A percentile compares a stretch with the other conserved stretches of the same genome.
These are phyloP conservation scores for Hirundo rustica DNA, from an alignment of 2,797 vertebrate species.

Conservation along the genomic window DNA sequence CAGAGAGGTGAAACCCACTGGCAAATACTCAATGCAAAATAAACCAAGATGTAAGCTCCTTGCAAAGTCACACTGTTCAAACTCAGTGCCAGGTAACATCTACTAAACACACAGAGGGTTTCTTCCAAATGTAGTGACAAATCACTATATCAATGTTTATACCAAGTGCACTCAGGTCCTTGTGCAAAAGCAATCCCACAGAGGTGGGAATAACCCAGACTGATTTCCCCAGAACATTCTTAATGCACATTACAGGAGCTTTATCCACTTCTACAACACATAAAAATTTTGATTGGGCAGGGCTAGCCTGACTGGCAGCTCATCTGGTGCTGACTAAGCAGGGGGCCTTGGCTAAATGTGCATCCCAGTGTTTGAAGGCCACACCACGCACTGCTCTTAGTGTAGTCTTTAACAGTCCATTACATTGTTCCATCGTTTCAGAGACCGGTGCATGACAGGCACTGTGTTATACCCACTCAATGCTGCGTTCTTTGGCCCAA, in stretches of 20 bases:
- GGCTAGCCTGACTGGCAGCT: neutral
- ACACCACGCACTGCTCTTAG: neutral
- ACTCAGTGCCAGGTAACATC: neutral
- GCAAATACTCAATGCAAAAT: neutral
- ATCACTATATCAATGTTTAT: neutral
- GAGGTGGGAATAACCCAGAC: neutral
- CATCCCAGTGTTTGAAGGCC: neutral
- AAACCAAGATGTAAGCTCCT: neutral
- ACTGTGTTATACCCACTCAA: neutral
- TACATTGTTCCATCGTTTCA: accelerated
- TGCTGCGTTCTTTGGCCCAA: neutral
- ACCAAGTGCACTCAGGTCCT: neutral
- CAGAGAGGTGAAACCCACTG: neutral
- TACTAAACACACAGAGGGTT: neutral
- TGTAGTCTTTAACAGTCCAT: neutral
- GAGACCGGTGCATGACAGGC: accelerated
- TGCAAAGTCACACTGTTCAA: neutral
- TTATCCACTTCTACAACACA: neutral
- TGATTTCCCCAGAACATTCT: neutral
- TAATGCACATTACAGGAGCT: accelerated
- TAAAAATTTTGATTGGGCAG: neutral
- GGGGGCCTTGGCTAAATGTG: neutral
- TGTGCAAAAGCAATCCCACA: accelerated
- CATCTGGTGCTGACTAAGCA: neutral
- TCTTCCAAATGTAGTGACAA: neutral